Percentiles rank a stretch among this genome's conserved stretches.
Evolutionary conservation across 2,113 vertebrate species (phyloP).

Genomic region (Ginglymostoma cirratum): DNA sequence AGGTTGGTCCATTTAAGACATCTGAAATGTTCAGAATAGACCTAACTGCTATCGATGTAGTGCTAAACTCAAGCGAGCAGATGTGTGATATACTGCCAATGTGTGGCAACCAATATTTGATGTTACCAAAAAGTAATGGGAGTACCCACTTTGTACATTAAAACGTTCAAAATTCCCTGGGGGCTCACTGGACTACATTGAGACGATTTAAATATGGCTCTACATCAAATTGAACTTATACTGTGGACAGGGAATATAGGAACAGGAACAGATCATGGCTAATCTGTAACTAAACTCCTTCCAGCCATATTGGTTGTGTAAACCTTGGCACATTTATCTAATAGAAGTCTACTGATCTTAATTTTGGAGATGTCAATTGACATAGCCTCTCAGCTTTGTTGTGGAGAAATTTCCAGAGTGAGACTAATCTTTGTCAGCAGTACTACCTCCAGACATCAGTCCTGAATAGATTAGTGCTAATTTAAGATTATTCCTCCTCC

Average conservation of each 20-base stretch:
- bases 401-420: neutral
- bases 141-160: neutral
- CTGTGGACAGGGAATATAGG: neutral
- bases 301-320: neutral
- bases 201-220: neutral
- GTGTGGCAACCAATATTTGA: neutral
- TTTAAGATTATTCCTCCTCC: no score
- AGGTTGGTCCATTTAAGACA: neutral
- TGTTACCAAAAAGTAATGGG: neutral
- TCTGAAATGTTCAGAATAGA: neutral
- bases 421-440: neutral
- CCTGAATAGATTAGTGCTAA: neutral
- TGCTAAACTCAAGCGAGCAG: neutral
- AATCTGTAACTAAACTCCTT: neutral
- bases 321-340: neutral
- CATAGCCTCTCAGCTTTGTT: neutral
- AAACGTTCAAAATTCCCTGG: neutral
- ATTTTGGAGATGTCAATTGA: neutral
- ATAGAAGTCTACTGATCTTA: neutral
- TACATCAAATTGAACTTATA: neutral
- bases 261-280: neutral
- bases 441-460: neutral
- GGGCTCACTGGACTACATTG: neutral
- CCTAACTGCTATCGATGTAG: neutral
- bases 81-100: neutral